A percentile compares a stretch with the other conserved stretches of the same genome.
Evolutionary conservation across 2,113 vertebrate genomes (phyloP).

Genomic region (Salvelinus namaycush): DNA sequence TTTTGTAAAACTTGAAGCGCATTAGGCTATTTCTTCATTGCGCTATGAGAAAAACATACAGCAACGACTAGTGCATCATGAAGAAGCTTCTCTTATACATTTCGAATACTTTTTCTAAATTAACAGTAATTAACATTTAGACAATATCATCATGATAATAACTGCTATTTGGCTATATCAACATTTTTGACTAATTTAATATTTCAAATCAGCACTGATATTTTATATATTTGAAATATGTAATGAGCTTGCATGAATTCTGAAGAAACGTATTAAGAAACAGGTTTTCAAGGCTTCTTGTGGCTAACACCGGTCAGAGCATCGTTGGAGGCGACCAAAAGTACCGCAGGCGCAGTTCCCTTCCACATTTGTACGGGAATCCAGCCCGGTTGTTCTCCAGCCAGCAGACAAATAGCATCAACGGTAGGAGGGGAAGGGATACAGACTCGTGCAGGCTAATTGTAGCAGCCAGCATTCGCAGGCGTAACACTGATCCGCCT

Average conservation of each 20-base stretch:
- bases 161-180: no score
- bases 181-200: not conserved
- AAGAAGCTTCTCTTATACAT: no score
- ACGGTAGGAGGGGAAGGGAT: constrained; percentile 74
- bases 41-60: no score
- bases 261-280: constrained; percentile 4
- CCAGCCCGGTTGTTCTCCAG: constrained; percentile 75
- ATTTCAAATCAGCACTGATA: not conserved
- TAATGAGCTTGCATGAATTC: not conserved
- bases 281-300: constrained; percentile 27
- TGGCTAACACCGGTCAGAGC: constrained; percentile 22
- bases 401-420: constrained; percentile 73
- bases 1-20: no score
- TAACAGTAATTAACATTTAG: no score
- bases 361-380: constrained; percentile 63
- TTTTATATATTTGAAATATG: not conserved
- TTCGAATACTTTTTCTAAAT: no score
- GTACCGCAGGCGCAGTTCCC: constrained; percentile 69
- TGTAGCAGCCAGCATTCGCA: constrained; percentile 68
- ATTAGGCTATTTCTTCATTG: no score
- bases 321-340: constrained; percentile 54
- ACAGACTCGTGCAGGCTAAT: constrained; percentile 76
- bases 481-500: constrained; percentile 71
- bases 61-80: no score
- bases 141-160: no score